Evolutionary conservation across 2,113 vertebrate species (phyloP).

Genomic region (Dromas ardeola): DNA sequence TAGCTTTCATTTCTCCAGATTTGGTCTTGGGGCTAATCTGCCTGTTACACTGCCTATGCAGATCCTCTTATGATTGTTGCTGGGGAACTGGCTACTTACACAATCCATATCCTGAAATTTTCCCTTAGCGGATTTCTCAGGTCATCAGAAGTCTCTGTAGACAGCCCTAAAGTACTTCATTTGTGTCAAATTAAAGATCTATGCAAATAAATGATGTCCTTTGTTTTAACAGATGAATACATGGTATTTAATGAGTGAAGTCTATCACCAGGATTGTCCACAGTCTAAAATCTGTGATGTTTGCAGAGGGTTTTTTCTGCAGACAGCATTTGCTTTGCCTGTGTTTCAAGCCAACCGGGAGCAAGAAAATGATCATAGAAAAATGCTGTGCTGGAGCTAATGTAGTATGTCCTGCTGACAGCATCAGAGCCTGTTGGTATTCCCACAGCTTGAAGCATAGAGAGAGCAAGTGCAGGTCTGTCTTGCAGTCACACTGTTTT

Average conservation of each 20-base stretch:
- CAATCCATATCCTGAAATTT: not conserved
- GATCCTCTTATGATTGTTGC: not conserved
- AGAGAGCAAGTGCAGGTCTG: not conserved
- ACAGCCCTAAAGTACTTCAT: not conserved
- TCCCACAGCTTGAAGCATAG: not conserved
- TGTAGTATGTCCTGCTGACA: not conserved
- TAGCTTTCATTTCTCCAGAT: not conserved
- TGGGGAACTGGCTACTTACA: not conserved
- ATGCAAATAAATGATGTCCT: not conserved
- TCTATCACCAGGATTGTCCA: not conserved
- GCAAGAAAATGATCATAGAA: not conserved
- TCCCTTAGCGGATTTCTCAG: fast-evolving
- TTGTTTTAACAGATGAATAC: not conserved
- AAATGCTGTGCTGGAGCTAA: not conserved
- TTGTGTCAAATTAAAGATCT: not conserved
- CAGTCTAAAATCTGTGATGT: not conserved
- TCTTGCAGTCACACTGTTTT: not conserved
- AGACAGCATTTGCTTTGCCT: not conserved
- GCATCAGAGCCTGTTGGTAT: not conserved
- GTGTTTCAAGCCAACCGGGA: not conserved
- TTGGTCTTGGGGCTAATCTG: not conserved
- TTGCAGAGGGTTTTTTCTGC: not conserved
- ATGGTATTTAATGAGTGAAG: not conserved
- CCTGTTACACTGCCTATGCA: not conserved
- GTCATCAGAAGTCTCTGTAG: not conserved